Evolutionary conservation across 2,797 vertebrate species (phyloP).

Genomic region (Myotis pilosus): DNA sequence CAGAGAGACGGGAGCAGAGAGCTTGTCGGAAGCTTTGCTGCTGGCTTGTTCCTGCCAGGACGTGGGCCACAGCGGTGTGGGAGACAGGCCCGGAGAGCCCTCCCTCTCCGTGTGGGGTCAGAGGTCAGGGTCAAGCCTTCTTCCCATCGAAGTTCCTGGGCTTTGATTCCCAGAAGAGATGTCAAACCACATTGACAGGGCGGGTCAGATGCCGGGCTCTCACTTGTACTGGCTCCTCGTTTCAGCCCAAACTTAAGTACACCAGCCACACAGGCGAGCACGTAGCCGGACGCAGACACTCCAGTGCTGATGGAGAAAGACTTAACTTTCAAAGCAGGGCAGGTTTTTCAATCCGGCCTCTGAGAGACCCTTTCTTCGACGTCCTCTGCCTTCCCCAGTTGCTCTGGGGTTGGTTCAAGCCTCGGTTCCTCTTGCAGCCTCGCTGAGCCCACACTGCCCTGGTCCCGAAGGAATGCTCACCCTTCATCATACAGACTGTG

Average conservation of each 20-base stretch:
- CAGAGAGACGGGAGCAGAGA: conserved; percentile 29
- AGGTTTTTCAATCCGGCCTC: neutral
- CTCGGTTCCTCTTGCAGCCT: neutral
- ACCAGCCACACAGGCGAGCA: neutral
- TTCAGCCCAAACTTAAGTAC: neutral
- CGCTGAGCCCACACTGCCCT: neutral
- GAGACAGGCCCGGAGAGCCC: neutral
- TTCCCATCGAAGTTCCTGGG: neutral
- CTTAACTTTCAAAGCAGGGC: neutral
- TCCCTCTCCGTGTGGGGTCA: rapidly evolving
- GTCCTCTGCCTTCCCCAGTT: neutral
- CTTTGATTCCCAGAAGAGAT: neutral
- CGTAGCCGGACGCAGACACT: neutral
- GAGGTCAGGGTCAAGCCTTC: neutral
- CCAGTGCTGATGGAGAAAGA: neutral
- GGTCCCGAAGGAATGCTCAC: conserved; percentile 8
- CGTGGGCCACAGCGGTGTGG: rapidly evolving
- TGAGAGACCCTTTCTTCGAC: neutral
- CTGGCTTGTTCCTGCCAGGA: neutral
- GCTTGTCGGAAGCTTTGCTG: neutral
- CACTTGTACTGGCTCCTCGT: neutral
- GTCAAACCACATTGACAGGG: neutral
- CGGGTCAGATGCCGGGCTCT: neutral
- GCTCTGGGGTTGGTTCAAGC: neutral
- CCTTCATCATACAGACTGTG: neutral